These are phyloP conservation scores for Rhogogaster chlorosoma DNA, from an alignment of 2,888 invertebrate genomes.

Conservation along the genomic window DNA sequence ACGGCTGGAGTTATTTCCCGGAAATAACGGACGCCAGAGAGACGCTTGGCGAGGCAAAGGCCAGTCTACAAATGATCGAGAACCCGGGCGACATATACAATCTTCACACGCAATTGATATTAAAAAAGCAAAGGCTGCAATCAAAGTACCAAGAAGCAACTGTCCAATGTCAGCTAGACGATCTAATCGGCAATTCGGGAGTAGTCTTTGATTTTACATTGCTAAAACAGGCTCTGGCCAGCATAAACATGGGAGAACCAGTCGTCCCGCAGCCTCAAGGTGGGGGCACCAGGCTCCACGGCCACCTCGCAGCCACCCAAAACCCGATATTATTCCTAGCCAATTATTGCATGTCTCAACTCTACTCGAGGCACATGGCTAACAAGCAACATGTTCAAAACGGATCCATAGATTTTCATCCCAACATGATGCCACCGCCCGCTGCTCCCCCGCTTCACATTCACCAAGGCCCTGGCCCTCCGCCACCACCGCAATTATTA, in stretches of 20 bases:
- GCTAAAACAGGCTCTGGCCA: constrained; percentile 84
- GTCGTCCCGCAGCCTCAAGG: constrained; percentile 67
- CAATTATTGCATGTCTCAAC: constrained; percentile 88
- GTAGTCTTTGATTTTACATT: constrained; percentile 85
- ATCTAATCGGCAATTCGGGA: constrained; percentile 84
- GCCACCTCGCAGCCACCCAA: constrained; percentile 78
- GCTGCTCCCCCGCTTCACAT: constrained; percentile 56
- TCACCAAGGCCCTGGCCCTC: constrained; percentile 54
- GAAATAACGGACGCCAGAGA: constrained; percentile 85
- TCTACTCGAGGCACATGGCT: constrained; percentile 84
- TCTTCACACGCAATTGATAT: constrained; percentile 81
- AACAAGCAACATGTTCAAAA: constrained; percentile 81
- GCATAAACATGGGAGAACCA: constrained; percentile 82
- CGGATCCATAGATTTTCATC: constrained; percentile 77
- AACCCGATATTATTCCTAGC: constrained; percentile 87
- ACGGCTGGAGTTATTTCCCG: constrained; percentile 83
- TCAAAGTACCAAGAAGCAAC: constrained; percentile 86
- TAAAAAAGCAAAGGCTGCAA: constrained; percentile 85
- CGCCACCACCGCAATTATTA: constrained; percentile 60
- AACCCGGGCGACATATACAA: constrained; percentile 82
- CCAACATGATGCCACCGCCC: constrained; percentile 68
- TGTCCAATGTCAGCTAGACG: constrained; percentile 86
- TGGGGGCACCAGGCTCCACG: constrained; percentile 58
- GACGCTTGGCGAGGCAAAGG: constrained; percentile 82
- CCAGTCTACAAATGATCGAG: constrained; percentile 82